Evolutionary conservation across 2,113 vertebrate genomes (phyloP).

Genomic region (Silurus meridionalis): DNA sequence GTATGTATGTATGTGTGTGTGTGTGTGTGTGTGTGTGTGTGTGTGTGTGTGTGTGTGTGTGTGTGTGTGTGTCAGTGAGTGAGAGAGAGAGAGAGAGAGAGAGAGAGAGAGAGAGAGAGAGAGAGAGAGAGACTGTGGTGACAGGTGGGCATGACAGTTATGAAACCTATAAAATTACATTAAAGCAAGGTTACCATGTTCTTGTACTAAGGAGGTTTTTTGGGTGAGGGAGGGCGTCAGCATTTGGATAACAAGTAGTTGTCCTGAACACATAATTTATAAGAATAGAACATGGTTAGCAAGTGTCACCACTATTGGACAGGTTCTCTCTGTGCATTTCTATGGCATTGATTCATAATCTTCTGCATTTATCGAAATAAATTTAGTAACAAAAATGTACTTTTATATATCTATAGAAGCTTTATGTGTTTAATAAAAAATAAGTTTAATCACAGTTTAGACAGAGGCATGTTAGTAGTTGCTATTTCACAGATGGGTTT

Average conservation of each 20-base stretch:
- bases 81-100: no score
- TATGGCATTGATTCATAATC: not conserved
- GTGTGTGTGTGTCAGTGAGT: not conserved
- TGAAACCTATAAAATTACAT: not conserved
- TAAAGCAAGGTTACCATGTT: not conserved
- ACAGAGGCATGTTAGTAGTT: not conserved
- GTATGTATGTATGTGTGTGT: not conserved
- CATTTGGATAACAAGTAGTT: not conserved
- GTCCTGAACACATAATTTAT: not conserved
- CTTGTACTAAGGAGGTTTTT: not conserved
- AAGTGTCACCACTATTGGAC: not conserved
- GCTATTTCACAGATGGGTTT: not conserved
- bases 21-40: not conserved
- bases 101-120: not conserved
- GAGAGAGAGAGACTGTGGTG: not conserved
- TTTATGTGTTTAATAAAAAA: not conserved
- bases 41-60: not conserved
- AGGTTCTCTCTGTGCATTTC: not conserved
- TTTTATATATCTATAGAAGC: not conserved
- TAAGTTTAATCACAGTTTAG: not conserved
- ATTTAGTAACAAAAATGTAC: no score
- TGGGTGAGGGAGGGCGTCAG: not conserved
- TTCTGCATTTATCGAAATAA: not conserved
- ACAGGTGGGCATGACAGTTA: not conserved
- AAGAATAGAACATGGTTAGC: not conserved